phyloP scores from a whole-genome alignment of 2,797 vertebrate species.

The Oreochromis mossambicus region DNA sequence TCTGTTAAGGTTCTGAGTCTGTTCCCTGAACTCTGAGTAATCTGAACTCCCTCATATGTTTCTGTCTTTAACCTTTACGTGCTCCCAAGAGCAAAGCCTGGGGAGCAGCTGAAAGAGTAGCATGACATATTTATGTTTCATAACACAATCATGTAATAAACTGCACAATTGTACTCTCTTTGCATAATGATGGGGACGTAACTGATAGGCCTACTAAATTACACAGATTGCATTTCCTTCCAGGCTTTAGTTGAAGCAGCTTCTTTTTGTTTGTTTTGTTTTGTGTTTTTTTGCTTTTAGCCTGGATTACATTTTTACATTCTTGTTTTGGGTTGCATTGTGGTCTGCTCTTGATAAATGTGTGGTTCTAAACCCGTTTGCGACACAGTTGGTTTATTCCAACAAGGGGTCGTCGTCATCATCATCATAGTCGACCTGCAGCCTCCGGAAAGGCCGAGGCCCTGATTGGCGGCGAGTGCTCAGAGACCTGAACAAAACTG shows the following conservation, averaged over 20 bases:
- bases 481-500: slow-evolving; percentile 72
- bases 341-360: neutral
- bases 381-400: slow-evolving; percentile 52
- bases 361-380: neutral
- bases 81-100: neutral
- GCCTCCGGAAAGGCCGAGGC: slow-evolving; percentile 74
- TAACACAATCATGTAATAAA: neutral
- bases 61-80: neutral
- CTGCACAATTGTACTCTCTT: neutral
- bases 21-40: neutral
- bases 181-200: neutral
- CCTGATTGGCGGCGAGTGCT: slow-evolving; percentile 44
- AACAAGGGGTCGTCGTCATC: slow-evolving; percentile 84
- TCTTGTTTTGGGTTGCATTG: neutral
- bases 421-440: slow-evolving; percentile 79
- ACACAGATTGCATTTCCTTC: neutral
- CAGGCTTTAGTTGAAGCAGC: neutral
- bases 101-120: neutral
- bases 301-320: neutral
- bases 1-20: neutral
- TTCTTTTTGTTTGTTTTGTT: neutral
- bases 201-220: neutral
- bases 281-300: neutral
- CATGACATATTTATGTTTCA: neutral
- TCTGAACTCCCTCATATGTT: neutral